Conservation (phyloP, 2,797 vertebrate species). For the Anniella stebbinsi region DNA sequence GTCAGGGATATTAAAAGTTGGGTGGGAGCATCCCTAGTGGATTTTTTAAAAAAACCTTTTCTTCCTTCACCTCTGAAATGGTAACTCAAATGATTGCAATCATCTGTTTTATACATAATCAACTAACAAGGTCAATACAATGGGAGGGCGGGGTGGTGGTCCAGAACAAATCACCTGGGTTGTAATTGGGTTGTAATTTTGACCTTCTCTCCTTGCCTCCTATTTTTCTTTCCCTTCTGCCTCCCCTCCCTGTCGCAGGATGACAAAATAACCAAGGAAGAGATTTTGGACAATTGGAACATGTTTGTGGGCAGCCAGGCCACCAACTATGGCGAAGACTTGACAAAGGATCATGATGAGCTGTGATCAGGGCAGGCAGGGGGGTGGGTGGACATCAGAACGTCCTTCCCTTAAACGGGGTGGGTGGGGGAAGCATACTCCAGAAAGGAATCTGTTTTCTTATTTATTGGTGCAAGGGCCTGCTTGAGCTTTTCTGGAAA, state of each 20-base stretch:
- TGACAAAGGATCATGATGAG: slow-evolving; percentile 90
- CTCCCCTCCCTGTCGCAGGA: slow-evolving; percentile 77
- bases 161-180: rapidly evolving
- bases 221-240: not conserved
- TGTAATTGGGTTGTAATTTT: slow-evolving; percentile 36
- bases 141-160: slow-evolving; percentile 44
- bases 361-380: slow-evolving; percentile 75
- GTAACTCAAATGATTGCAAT: not conserved
- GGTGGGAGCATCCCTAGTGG: not conserved
- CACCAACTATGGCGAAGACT: slow-evolving; percentile 94
- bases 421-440: not conserved
- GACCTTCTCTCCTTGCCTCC: slow-evolving; percentile 13
- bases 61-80: not conserved
- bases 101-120: not conserved
- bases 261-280: slow-evolving; percentile 87
- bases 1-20: not conserved
- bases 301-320: slow-evolving; percentile 96
- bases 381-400: not conserved
- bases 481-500: slow-evolving; percentile 16
- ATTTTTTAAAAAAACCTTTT: not conserved
- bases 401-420: slow-evolving; percentile 26
- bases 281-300: slow-evolving; percentile 93
- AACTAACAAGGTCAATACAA: not conserved
- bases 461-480: slow-evolving; percentile 35
- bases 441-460: not conserved